Evolutionary conservation across 2,113 vertebrate species (phyloP).

Genomic region (Heliornis fulica): DNA sequence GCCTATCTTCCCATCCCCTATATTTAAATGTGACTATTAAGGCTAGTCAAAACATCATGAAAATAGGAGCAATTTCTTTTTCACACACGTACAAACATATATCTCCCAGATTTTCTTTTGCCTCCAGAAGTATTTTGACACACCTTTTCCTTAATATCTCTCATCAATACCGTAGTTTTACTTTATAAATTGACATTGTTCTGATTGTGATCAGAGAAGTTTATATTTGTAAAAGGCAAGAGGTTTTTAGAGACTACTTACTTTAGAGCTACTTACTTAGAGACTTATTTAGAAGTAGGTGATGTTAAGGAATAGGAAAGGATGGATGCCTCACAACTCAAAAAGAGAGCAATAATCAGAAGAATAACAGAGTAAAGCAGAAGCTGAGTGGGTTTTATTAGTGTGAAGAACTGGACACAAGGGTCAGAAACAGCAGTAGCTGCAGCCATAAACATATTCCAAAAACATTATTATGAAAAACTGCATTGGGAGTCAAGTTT

Average conservation of each 20-base stretch:
- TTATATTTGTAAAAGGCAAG: neutral
- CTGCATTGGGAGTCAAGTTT: neutral
- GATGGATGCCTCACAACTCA: neutral
- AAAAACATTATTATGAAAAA: neutral
- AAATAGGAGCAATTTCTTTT: constrained; percentile 8
- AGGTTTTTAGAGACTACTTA: neutral
- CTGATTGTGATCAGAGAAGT: neutral
- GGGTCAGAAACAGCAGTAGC: neutral
- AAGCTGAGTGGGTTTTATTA: neutral
- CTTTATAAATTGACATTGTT: neutral
- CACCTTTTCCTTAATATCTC: neutral
- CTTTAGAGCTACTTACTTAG: neutral
- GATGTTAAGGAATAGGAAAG: neutral
- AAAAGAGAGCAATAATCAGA: neutral
- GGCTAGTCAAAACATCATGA: constrained; percentile 32
- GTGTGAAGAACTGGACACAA: neutral
- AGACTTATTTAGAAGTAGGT: neutral
- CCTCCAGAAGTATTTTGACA: neutral
- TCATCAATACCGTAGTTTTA: neutral
- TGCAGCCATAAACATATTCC: neutral
- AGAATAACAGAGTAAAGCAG: neutral
- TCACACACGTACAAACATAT: neutral
- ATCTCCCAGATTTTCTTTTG: neutral
- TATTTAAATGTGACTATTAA: constrained; percentile 9
- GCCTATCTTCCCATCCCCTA: neutral